Evolutionary conservation across 2,888 invertebrate genomes (phyloP).

Genomic region (Drosophila flavopinicola): DNA sequence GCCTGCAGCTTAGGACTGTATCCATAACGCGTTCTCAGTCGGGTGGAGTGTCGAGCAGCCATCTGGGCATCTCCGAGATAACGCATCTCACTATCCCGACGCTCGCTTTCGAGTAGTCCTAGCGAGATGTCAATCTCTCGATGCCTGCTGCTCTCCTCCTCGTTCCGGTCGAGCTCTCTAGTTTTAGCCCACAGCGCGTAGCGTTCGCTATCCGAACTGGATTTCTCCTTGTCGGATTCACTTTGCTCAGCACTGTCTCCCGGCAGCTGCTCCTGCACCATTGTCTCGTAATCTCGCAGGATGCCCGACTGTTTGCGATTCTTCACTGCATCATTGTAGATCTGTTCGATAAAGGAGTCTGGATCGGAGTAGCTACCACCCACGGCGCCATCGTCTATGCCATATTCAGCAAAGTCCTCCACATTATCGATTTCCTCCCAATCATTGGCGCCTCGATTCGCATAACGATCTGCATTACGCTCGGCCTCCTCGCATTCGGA

Average conservation of each 20-base stretch:
- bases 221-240: slow-evolving; percentile 67
- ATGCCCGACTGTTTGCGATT: slow-evolving; percentile 83
- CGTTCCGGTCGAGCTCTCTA: slow-evolving; percentile 56
- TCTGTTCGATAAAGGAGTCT: slow-evolving; percentile 83
- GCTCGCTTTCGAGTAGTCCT: slow-evolving; percentile 74
- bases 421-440: slow-evolving; percentile 75
- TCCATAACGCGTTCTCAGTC: slow-evolving; percentile 82
- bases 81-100: slow-evolving; percentile 75
- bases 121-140: slow-evolving; percentile 58
- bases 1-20: slow-evolving; percentile 76
- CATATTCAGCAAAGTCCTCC: slow-evolving; percentile 49
- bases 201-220: slow-evolving; percentile 67
- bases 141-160: slow-evolving; percentile 36
- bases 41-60: slow-evolving; percentile 76
- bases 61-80: slow-evolving; percentile 81
- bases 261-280: slow-evolving; percentile 72
- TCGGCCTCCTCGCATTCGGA: slow-evolving; percentile 84
- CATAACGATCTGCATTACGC: slow-evolving; percentile 81
- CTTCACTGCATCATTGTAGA: slow-evolving; percentile 82
- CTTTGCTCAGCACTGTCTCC: slow-evolving; percentile 47
- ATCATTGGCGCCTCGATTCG: slow-evolving; percentile 78
- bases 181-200: slow-evolving; percentile 77
- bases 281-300: slow-evolving; percentile 81
- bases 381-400: slow-evolving; percentile 76
- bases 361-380: slow-evolving; percentile 79